These are phyloP conservation scores for Drosophila quadrilineata DNA, from an alignment of 1,140 invertebrate species.

Conservation along the genomic window DNA sequence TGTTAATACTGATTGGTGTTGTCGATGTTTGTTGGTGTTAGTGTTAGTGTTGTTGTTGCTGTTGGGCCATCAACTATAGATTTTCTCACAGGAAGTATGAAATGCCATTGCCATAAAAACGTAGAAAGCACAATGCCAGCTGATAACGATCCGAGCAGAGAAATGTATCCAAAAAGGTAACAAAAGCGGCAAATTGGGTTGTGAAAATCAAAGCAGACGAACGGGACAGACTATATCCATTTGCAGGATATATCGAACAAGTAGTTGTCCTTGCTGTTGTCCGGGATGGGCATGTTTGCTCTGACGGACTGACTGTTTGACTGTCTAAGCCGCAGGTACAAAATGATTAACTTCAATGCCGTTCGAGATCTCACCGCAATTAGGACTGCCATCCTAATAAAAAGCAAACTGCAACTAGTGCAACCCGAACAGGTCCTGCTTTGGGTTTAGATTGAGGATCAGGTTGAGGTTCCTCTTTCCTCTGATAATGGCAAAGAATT, in stretches of 20 bases:
- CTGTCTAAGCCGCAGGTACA: conserved; percentile 77
- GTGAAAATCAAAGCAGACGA: conserved; percentile 61
- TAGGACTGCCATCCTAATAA: conserved; percentile 67
- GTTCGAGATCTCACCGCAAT: conserved; percentile 62
- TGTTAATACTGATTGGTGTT: conserved; percentile 7
- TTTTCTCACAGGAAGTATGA: conserved; percentile 68
- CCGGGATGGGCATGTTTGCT: conserved; percentile 28
- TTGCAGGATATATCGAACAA: conserved; percentile 51
- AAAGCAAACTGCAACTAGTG: conserved; percentile 69
- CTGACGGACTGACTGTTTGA: conserved; percentile 58
- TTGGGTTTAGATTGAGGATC: too few relatives aligned
- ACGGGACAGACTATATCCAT: conserved; percentile 54
- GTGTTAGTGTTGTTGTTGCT: conserved; percentile 29
- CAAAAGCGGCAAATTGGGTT: conserved; percentile 63
- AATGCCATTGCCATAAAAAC: conserved; percentile 42
- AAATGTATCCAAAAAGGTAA: conserved; percentile 54
- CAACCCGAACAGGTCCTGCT: conserved; percentile 31
- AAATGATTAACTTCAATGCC: conserved; percentile 70
- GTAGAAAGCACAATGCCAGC: conserved; percentile 65
- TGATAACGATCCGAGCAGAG: conserved; percentile 63
- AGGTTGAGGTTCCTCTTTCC: conserved; percentile 5
- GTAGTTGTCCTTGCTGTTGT: conserved; percentile 19
- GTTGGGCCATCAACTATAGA: conserved; percentile 52
- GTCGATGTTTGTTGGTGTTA: conserved; percentile 6
- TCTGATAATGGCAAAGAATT: conserved; percentile 74